Base-by-base conservation (phyloP, 2,888 invertebrate genomes). In the Adelphocoris suturalis region DNA sequence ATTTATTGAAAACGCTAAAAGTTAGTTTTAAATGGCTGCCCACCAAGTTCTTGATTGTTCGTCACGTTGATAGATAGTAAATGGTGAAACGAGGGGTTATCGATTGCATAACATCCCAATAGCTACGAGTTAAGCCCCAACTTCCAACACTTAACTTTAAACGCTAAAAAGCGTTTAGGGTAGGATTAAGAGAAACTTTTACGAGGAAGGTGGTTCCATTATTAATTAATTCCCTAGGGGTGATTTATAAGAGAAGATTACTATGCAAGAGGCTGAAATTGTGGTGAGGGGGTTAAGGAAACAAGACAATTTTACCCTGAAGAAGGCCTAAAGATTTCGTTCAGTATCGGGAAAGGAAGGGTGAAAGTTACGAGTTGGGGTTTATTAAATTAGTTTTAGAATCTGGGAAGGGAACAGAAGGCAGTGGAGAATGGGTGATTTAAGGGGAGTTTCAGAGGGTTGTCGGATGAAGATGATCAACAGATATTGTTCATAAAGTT, bases 321-420 rank as follows among this genome's bases (percentile, higher is more conserved):
- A 48, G 81, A 37, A 76, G 76, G 76, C 14, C 5, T 13, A 19
- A 48, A 52, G 82, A 52, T 82, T 80, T 82, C 52, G 46, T 47
- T 78, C 78, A n/a, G 37, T 78, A 78, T 78, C 78, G 78, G 14
- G 37, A 55, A 82, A 82, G 12, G 82, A 16, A 52, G 52, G 19
- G 78, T 2, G 47, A 11, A 48, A 19, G 48, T 82, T 82, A 52
- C n/a, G 52, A 82, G 82, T 52, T 82, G 13, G 82, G 55, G 82
- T 82, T 82, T 82, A 82, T 82, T 82, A 82, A 82, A 82, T 82
- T 82, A 82, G 82, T 82, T 78, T 52, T 2, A 82, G 82, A 52
- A 82, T 48, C 55, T 82, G 82, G 52, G 0, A 4, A 16, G 23
- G 27, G 82, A 37, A 37, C 37, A 37, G 37, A 4, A 7, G 37